Percentiles rank a stretch among this genome's conserved stretches.
Evolutionary conservation across 2,888 invertebrate genomes (phyloP).

Genomic region (Papilio protenor): DNA sequence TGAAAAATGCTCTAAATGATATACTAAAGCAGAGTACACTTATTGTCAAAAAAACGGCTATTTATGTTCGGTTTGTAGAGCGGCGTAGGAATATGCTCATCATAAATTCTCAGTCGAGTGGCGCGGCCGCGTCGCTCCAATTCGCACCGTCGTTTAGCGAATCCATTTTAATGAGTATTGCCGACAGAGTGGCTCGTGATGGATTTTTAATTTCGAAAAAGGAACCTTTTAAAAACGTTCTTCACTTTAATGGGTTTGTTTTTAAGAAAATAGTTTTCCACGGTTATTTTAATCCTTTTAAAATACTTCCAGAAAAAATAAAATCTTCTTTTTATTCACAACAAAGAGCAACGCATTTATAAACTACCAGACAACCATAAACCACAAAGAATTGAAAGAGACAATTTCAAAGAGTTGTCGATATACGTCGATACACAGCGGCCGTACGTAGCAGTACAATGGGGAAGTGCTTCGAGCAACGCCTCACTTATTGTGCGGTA

Average conservation of each 20-base stretch:
- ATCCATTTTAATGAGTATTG: constrained; percentile 30
- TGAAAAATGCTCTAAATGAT: neutral
- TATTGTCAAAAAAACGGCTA: constrained; percentile 10
- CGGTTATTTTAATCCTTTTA: neutral
- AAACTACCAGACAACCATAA: constrained; percentile 25
- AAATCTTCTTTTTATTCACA: neutral
- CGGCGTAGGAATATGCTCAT: constrained; percentile 21
- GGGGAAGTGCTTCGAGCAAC: constrained; percentile 16
- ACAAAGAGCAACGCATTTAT: neutral
- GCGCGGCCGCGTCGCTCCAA: constrained; percentile 21
- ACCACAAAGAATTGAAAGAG: constrained; percentile 14
- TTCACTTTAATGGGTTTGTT: neutral
- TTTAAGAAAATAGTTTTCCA: neutral
- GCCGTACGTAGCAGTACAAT: constrained; percentile 28
- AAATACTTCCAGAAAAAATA: neutral
- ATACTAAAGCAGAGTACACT: neutral
- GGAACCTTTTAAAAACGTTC: neutral
- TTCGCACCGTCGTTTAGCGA: constrained; percentile 21
- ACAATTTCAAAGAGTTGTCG: constrained; percentile 11
- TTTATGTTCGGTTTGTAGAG: constrained; percentile 12
- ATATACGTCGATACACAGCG: constrained; percentile 19
- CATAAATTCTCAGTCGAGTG: constrained; percentile 31
- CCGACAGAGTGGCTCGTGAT: constrained; percentile 5
- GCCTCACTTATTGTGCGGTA: constrained; percentile 27
- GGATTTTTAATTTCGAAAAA: constrained; percentile 13